Evolutionary conservation across 2,113 vertebrate genomes (phyloP), one percentile per base, ranked within the genome.

Genomic region (Scomber scombrus): DNA sequence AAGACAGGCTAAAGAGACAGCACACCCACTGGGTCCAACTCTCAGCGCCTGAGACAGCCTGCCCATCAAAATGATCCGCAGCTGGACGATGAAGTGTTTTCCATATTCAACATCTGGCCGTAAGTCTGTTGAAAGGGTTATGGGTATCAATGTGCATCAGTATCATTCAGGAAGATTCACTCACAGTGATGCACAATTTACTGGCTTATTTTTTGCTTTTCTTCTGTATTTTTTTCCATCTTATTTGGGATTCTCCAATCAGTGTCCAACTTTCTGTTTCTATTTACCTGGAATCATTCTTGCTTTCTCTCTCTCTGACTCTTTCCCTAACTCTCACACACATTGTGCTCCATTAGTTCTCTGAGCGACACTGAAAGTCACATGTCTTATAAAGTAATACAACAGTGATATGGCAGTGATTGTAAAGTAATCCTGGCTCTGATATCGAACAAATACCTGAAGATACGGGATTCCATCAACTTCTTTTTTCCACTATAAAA

Each of bases 81-180:
- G 81, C 83, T 86, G 80, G 75, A 83, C 51, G 18, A 87, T 77
- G 75, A 75, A 60, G 71, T 26, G 60, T 76, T 89, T 81, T 82
- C 57, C 69, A 81, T 45, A 66, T 67, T 65, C 51, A 77, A 73
- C 84, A 88, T 89, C 75, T 90, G 88, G 82, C 60, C 58, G 16
- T 40, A 34, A 61, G 51, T 67, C 70, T 75, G 54, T 40, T 71
- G 31, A 82, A 65, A 52, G 66, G 69, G 74, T 68, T 85, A 50
- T 50, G 43, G 31, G 70, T 68, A 75, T 69, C 54, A 78, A 14
- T 45, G 31, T 54, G 66, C 47, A 11, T 82, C 81, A 86, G 66
- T 15, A 68, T 65, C 82, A 84, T 40, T 78, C 50, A 40, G 14
- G 69, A 51, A 76, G 40, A 84, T 69, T 76, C 60, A 47, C 46